Evolutionary conservation across 2,888 invertebrate genomes (phyloP).

Genomic region (Catocala sponsa): DNA sequence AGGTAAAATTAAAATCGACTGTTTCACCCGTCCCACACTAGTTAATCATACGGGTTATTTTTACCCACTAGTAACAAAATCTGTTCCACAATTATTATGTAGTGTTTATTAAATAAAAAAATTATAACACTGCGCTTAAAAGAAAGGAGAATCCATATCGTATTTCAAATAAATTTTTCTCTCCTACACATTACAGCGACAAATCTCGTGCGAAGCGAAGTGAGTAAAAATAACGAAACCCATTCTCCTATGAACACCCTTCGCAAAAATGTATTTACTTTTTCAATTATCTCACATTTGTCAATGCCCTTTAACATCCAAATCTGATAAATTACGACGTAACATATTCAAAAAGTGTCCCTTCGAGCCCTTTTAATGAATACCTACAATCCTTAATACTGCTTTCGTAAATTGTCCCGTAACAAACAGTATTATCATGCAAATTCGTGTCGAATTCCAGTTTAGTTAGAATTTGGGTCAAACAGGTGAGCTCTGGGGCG

Average conservation of each 20-base stretch:
- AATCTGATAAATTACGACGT: slow-evolving; percentile 6
- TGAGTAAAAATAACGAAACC: background rate
- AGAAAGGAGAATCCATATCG: too few species aligned
- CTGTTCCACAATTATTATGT: too few species aligned
- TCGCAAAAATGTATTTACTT: background rate
- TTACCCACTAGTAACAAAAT: too few species aligned
- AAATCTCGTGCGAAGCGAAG: too few species aligned
- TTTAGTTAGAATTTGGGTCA: slow-evolving; percentile 62
- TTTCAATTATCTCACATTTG: slow-evolving; percentile 1
- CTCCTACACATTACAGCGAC: too few species aligned
- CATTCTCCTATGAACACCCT: background rate
- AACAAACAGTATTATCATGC: slow-evolving; percentile 76
- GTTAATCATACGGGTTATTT: too few species aligned
- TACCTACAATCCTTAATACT: slow-evolving; percentile 28
- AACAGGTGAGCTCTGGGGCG: slow-evolving; percentile 54
- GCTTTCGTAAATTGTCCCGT: slow-evolving; percentile 62
- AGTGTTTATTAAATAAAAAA: too few species aligned
- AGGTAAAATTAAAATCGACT: too few species aligned
- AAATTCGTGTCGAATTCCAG: slow-evolving; percentile 70
- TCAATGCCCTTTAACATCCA: slow-evolving; percentile 5
- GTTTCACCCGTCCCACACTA: too few species aligned
- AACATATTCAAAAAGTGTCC: slow-evolving; percentile 6
- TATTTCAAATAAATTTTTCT: too few species aligned
- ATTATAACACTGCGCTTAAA: too few species aligned
- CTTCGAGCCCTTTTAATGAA: slow-evolving; percentile 31